Conservation (phyloP, 1,140 invertebrate species). For the Nylanderia fulva region DNA sequence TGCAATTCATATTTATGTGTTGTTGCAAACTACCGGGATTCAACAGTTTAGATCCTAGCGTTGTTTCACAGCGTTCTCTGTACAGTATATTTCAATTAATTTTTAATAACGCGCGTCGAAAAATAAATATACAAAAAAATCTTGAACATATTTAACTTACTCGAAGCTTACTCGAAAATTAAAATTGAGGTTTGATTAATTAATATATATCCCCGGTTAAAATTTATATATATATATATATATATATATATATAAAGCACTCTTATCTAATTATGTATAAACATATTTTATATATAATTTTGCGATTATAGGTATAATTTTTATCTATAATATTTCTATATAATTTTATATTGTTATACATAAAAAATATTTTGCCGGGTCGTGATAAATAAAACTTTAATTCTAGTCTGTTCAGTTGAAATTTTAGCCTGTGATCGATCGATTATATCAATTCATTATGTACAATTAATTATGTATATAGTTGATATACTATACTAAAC, state of each 20-base stretch:
- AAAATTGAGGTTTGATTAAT: background rate
- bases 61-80: background rate
- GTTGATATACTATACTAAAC: background rate
- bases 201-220: no score
- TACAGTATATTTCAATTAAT: background rate
- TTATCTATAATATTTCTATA: no score
- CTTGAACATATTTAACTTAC: background rate
- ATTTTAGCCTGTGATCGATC: background rate
- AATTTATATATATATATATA: no score
- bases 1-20: background rate
- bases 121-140: background rate
- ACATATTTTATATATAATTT: no score
- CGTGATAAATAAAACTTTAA: background rate
- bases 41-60: background rate
- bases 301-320: no score
- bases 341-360: no score
- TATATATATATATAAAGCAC: no score
- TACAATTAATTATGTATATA: background rate
- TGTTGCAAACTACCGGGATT: conserved; percentile 18
- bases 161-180: background rate
- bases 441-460: background rate
- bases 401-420: background rate
- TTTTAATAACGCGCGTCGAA: background rate
- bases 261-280: no score
- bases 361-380: no score